These are phyloP conservation scores for Tetramorium bicarinatum DNA, from an alignment of 2,888 invertebrate species.

Conservation along the genomic window DNA sequence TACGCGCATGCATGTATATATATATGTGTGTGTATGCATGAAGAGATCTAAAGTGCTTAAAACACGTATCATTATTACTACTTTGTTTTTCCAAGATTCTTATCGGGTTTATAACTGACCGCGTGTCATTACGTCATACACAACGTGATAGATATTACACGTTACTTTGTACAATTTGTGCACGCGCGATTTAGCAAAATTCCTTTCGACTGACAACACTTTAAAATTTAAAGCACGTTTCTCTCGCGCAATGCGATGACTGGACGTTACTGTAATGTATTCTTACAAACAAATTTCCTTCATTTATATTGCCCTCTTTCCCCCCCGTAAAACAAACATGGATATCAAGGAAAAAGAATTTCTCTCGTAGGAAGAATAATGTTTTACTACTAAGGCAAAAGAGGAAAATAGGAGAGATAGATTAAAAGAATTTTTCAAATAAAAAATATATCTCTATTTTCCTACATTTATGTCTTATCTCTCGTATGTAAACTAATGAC, in stretches of 20 bases:
- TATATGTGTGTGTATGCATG: too few relatives aligned
- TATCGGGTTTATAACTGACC: slow-evolving; percentile 23
- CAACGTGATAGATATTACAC: slow-evolving; percentile 26
- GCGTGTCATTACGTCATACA: slow-evolving; percentile 35
- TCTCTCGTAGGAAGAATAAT: background rate
- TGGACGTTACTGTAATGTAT: background rate
- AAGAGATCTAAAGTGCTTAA: background rate
- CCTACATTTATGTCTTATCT: background rate
- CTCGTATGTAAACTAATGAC: background rate
- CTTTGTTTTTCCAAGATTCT: background rate
- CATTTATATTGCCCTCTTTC: background rate
- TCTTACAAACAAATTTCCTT: background rate
- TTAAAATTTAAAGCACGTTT: background rate
- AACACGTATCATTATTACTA: background rate
- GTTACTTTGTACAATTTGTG: background rate
- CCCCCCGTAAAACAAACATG: background rate
- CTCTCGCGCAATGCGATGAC: background rate
- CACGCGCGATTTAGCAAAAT: background rate
- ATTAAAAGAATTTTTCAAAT: background rate
- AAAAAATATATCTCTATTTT: background rate
- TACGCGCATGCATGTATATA: background rate
- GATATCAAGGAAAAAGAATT: background rate
- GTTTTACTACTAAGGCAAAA: background rate
- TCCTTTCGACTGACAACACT: background rate
- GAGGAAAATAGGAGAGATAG: background rate